Conservation (phyloP, 2,113 vertebrate species). For the Scalopus aquaticus region DNA sequence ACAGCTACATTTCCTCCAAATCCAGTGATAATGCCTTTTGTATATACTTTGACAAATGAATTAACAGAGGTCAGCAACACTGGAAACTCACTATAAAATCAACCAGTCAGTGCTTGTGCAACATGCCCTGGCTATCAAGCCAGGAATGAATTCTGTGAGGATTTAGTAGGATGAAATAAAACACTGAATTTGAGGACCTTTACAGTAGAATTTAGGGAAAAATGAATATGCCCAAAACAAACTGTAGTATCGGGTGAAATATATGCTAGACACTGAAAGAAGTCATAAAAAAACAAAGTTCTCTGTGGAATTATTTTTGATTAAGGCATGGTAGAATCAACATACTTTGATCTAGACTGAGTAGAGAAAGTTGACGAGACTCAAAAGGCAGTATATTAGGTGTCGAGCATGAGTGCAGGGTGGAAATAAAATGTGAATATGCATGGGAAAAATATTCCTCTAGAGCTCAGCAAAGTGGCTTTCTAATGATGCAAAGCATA, state of each 20-base stretch:
- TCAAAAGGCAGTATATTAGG: not conserved
- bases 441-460: not conserved
- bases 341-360: too few species aligned
- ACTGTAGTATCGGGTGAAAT: not conserved
- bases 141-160: not conserved
- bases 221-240: not conserved
- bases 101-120: not conserved
- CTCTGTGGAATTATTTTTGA: not conserved
- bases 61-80: not conserved
- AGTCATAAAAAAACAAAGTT: not conserved
- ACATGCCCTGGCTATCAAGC: not conserved
- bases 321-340: not conserved
- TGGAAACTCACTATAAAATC: not conserved
- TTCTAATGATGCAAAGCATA: not conserved
- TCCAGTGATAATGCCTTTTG: not conserved
- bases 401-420: not conserved
- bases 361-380: not conserved
- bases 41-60: not conserved
- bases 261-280: not conserved
- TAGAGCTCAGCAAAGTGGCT: not conserved
- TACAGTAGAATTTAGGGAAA: not conserved
- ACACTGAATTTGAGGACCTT: not conserved
- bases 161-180: not conserved
- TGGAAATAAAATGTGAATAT: not conserved
- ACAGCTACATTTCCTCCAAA: not conserved